These are phyloP conservation scores for Dicyrtoma fusca DNA, from an alignment of 2,888 invertebrate species.

Conservation along the genomic window DNA sequence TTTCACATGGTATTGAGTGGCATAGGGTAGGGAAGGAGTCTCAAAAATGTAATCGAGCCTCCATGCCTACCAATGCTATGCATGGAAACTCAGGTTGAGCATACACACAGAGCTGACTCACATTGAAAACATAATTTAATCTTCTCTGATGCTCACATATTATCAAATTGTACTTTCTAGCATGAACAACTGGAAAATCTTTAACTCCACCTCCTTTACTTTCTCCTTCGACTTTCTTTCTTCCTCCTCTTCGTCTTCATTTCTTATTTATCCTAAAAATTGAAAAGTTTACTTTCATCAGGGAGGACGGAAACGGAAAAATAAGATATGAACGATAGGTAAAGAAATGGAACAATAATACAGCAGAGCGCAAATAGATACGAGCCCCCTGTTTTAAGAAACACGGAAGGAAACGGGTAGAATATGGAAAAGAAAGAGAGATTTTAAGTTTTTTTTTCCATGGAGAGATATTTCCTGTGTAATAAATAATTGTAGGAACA, in stretches of 20 bases:
- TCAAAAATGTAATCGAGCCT: too few relatives aligned
- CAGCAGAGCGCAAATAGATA: not conserved
- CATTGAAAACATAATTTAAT: conserved; percentile 23
- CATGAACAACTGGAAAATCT: not conserved
- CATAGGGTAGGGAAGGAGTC: too few relatives aligned
- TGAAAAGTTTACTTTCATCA: conserved; percentile 15
- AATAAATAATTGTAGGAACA: too few relatives aligned
- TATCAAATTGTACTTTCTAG: conserved; percentile 20
- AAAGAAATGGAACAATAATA: not conserved
- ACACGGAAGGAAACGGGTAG: too few relatives aligned
- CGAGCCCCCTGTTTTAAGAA: too few relatives aligned
- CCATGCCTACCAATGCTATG: too few relatives aligned
- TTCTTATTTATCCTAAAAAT: conserved; percentile 29
- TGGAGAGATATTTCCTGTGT: too few relatives aligned
- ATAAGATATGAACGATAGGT: not conserved
- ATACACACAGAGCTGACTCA: not conserved
- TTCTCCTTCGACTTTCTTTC: conserved; percentile 1
- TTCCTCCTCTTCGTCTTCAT: not conserved
- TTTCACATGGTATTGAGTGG: too few relatives aligned
- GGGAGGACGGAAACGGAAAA: not conserved
- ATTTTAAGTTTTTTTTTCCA: too few relatives aligned
- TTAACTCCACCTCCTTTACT: not conserved
- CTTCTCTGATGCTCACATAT: conserved; percentile 29
- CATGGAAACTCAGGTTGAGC: not conserved
- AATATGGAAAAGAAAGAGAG: too few relatives aligned